Base-by-base conservation (phyloP, 1,140 invertebrate genomes). In the Macrocentrus cingulum region DNA sequence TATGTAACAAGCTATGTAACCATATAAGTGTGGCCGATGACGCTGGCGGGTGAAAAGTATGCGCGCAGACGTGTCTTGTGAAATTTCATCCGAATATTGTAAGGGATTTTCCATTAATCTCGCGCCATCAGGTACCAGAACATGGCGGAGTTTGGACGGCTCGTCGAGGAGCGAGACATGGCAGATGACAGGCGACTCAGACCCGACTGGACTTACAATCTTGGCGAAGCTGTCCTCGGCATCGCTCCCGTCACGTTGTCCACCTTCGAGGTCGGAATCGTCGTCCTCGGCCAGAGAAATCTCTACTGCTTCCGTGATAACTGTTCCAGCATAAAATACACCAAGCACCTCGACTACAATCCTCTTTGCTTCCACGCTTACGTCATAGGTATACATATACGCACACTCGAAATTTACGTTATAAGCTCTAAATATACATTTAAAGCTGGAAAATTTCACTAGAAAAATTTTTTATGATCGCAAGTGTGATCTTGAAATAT, bases 301-400 rank as follows among this genome's bases (percentile, higher is more conserved):
- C 75, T 94, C 3, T 92, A 86, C 68, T 91, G 88, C 69, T 80
- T 93, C 52, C 87, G 85, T 66, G 90, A 91, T 62, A 86, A 83
- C 53, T 91, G 90, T 22, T 62, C 73, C 3, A 78, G 84, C 32
- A 75, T 94, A 39, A 87, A 85, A 65, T 90, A 86, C 66, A 87
- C 88, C 75, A 93, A 93, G 67, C 87, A 88, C 70, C 85, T 95
- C 49, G 91, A 94, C 63, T 95, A 85, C 77, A 85, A 83, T 62
- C 87, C 91, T 1, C 79, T 87, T 49, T 91, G 88, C 72, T 88
- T 90, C 74, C 77, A 81, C 61, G 81, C 86, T 9, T 94, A 91
- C 77, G 77, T 86, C 48, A 84, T 87, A 67, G 85, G 90, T 85
- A 85, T 76, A 76, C 80, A 11, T 29, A 34, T 32, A 45, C 22